phyloP scores from a whole-genome alignment of 1,140 invertebrate genomes.

The Brachionus angularis region DNA sequence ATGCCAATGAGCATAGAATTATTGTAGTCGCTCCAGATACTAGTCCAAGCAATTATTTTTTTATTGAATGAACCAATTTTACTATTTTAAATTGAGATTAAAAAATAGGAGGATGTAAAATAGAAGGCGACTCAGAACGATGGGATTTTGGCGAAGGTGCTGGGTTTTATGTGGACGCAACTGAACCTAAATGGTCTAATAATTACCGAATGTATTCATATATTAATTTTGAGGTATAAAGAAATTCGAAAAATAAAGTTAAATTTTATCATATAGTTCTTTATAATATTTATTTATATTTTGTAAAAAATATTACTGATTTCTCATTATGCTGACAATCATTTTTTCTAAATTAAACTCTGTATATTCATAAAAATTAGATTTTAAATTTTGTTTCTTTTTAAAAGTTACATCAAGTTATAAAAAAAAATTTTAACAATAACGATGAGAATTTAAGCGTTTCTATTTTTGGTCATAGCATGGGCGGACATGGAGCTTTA shows the following conservation, averaged over 20 bases:
- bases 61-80: conserved; percentile 1
- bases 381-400: conserved; percentile 46
- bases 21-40: conserved; percentile 89
- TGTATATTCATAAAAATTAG: conserved; percentile 5
- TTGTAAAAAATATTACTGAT: not conserved
- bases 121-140: conserved; percentile 76
- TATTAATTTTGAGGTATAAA: conserved; percentile 80
- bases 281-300: not conserved
- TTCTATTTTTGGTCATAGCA: conserved; percentile 84
- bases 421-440: conserved; percentile 66
- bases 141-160: conserved; percentile 93
- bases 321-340: no score
- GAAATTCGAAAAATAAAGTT: conserved; percentile 1
- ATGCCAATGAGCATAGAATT: conserved; percentile 74
- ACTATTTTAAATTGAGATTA: conserved; percentile 44
- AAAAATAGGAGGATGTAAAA: conserved; percentile 69
- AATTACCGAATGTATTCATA: conserved; percentile 96
- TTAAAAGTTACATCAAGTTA: conserved; percentile 70
- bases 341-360: not conserved
- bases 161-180: conserved; percentile 92
- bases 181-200: conserved; percentile 79
- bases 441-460: conserved; percentile 52
- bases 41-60: conserved; percentile 69
- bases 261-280: not conserved
- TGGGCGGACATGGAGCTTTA: conserved; percentile 94